These are phyloP conservation scores for Agrochola circellaris DNA, from an alignment of 2,888 invertebrate genomes.

Conservation along the genomic window DNA sequence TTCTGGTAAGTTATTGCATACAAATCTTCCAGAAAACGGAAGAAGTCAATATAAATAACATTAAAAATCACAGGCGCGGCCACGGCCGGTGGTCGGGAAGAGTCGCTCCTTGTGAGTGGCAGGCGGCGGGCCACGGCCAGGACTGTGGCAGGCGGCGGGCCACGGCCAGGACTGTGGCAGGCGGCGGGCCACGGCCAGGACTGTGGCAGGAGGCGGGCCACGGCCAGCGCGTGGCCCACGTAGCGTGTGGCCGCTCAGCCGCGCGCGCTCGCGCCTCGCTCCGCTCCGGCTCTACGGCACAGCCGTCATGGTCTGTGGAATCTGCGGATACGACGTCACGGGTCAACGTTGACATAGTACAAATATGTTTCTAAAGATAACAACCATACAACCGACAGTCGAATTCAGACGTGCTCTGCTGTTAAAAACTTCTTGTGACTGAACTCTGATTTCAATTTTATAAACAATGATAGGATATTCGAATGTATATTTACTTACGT, in stretches of 20 bases:
- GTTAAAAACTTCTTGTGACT: not conserved
- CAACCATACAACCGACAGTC: not conserved
- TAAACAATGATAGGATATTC: too few species aligned
- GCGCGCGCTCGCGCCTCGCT: constrained; percentile 53
- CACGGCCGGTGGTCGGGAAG: constrained; percentile 60
- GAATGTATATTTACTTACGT: too few species aligned
- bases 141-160: constrained; percentile 32
- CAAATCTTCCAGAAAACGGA: constrained; percentile 78
- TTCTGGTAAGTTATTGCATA: constrained; percentile 80
- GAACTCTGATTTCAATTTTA: not conserved
- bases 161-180: constrained; percentile 29
- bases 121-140: constrained; percentile 46
- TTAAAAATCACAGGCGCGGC: constrained; percentile 79
- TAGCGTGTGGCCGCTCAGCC: constrained; percentile 29
- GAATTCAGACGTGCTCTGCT: not conserved
- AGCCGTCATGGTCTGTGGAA: constrained; percentile 91
- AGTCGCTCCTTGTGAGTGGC: constrained; percentile 49
- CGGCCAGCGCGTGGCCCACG: constrained; percentile 1
- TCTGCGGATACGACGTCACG: constrained; percentile 71
- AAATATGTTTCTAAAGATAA: not conserved
- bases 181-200: constrained; percentile 44
- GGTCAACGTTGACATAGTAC: not conserved
- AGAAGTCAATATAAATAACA: constrained; percentile 81
- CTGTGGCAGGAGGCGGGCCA: constrained; percentile 45
- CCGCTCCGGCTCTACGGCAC: constrained; percentile 77